A percentile compares a stretch with the other conserved stretches of the same genome.
Conservation (phyloP, 2,797 vertebrate genomes). For the Neoniphon sammara region DNA sequence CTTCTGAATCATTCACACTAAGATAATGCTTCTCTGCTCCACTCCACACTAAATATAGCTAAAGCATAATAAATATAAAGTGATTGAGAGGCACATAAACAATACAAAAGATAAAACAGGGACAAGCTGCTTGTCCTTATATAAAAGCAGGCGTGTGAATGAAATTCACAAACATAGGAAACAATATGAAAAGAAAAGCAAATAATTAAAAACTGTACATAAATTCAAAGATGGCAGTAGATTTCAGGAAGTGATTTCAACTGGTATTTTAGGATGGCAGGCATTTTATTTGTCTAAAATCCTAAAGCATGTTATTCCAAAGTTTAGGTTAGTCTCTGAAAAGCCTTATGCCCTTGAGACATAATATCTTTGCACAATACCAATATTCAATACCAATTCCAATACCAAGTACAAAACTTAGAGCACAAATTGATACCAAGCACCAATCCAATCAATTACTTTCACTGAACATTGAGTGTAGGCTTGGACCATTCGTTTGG, state of each 20-base stretch:
- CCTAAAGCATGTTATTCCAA: background rate
- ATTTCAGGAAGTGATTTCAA: background rate
- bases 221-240: background rate
- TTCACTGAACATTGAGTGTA: too few relatives aligned
- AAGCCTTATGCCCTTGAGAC: background rate
- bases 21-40: conserved; percentile 1
- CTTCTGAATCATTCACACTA: conserved; percentile 1
- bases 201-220: background rate
- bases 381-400: too few relatives aligned
- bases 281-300: too few relatives aligned
- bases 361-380: too few relatives aligned
- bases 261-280: too few relatives aligned
- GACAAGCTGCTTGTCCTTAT: background rate
- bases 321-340: background rate
- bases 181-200: background rate
- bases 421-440: too few relatives aligned
- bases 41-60: conserved; percentile 6
- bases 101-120: background rate
- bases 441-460: too few relatives aligned
- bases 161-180: background rate
- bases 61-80: conserved; percentile 8
- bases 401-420: too few relatives aligned
- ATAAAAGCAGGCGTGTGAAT: background rate
- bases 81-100: background rate
- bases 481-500: too few relatives aligned